Conservation (phyloP, 2,797 vertebrate species). For the Megaceryle alcyon region DNA sequence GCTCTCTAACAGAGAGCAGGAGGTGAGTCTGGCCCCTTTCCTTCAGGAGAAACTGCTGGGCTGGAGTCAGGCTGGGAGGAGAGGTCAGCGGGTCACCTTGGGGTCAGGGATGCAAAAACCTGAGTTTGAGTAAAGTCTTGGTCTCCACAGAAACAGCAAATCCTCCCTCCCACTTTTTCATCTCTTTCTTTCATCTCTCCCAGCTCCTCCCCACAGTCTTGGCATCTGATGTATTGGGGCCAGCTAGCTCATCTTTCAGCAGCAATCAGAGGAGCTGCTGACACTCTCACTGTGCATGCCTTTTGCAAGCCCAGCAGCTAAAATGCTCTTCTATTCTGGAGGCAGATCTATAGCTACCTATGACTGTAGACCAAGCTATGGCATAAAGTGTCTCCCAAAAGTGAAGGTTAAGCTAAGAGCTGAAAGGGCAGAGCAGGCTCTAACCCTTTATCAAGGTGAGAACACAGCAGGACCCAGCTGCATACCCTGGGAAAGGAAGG, state of each 20-base stretch:
- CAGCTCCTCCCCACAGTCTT: background rate
- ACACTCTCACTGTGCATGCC: background rate
- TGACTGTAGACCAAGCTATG: background rate
- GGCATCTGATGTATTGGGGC: background rate
- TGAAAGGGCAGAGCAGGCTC: background rate
- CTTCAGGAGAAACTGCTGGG: slow-evolving; percentile 46
- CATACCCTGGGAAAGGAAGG: background rate
- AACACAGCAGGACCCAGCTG: background rate
- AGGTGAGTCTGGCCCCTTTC: slow-evolving; percentile 20
- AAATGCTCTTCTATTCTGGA: background rate
- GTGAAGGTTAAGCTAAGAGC: background rate
- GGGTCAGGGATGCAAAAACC: slow-evolving; percentile 38
- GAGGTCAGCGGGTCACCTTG: slow-evolving; percentile 39
- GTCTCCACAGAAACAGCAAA: slow-evolving; percentile 23
- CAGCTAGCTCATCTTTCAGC: slow-evolving; percentile 31
- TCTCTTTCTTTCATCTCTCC: slow-evolving; percentile 41
- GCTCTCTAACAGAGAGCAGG: background rate
- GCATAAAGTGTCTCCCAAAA: background rate
- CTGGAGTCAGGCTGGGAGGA: slow-evolving; percentile 16
- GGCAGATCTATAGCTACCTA: background rate
- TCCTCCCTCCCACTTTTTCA: background rate
- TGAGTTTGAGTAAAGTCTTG: background rate
- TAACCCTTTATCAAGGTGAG: background rate
- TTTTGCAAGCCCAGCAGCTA: background rate
- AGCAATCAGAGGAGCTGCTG: background rate